Evolutionary conservation across 2,113 vertebrate genomes (phyloP), one percentile per base, ranked within the genome.

Genomic region (Drymodes brunneopygia): DNA sequence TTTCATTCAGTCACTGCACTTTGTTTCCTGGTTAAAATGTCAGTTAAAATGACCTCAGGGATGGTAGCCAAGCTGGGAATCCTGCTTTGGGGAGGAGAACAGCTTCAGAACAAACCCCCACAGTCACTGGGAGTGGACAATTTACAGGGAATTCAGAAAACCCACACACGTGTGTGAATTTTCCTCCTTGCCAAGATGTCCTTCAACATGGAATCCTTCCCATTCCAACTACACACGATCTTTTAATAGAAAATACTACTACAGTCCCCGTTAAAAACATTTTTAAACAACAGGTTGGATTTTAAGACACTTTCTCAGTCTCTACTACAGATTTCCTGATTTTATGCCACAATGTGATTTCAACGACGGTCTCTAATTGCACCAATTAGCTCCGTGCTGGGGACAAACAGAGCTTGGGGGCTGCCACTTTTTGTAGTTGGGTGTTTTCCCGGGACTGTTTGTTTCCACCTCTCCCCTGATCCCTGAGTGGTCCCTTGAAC

Each of bases 281-380:
- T 65, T 48, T 57, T 0, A 60, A 87, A 74, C 29, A 81, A 27
- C 4, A 14, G 15, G 7, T 35, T 31, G 38, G 44, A 61, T 62
- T 74, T 57, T 62, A 2, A 16, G 42, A 5, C 42, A n/a, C 14
- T 48, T 86, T 67, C 38, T 65, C 27, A 84, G 19, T 27, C 7
- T 78, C 36, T 44, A 22, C 10, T 57, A 38, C 21, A 19, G 35
- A 47, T 45, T 82, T 58, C 20, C 58, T 47, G 35, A 29, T 60
- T 81, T 87, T 58, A 15, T 31, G 27, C 25, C 51, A 44, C 8
- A 15, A 10, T 0, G 0, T 10, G n/a, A 17, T 86, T 69, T 69
- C 40, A 38, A 1, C 22, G 50, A 12, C 0, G 0, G 31, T 50
- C 35, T 56, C 10, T 47, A 1, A 22, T 22, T 57, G 35, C n/a